Base-by-base conservation (phyloP, 2,888 invertebrate species). In the Aquatica leii region DNA sequence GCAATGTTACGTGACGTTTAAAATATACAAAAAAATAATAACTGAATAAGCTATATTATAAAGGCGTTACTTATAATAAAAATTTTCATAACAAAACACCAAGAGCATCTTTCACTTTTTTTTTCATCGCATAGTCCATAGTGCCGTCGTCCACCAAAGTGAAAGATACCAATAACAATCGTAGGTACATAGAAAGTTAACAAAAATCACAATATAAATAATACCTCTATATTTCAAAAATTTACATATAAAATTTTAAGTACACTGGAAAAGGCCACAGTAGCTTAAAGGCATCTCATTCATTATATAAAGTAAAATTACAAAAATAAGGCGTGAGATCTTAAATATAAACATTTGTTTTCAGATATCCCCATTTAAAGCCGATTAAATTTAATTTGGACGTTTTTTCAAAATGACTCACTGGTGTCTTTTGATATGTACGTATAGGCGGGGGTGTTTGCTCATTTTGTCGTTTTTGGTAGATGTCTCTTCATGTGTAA, bases 401-500 rank as follows among this genome's bases (percentile, higher is more conserved):
- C n/a, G n/a, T 24, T 46, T 46, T 46, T 17, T 46, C 18, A 46
- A 46, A 46, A n/a, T 15, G 17, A 15, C 41, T 61, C 55, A 59
- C 52, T 59, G 59, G 12, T 31, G 17, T 48, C 49, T 18, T 12
- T 49, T 17, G 8, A 14, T 37, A 37, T n/a, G 9, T 37, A n/a
- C 18, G 49, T 31, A 41, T n/a, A n/a, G n/a, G n/a, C n/a, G n/a
- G n/a, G n/a, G n/a, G n/a, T n/a, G 18, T 4, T 12, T 34, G 9
- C 17, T 77, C 76, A 90, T 86, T 90, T 91, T 73, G 88, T 84
- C 70, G 90, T 87, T 86, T 97, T 97, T 74, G 97, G 97, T 79
- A 95, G 86, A 83, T 97, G 97, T 73, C 97, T 86, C 84, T 97
- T 97, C 95, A 96, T 96, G 84, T 97, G 97, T 74, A 97, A 85